A percentile compares a stretch with the other conserved stretches of the same genome.
Conservation (phyloP, 1,140 invertebrate species). For the Steinernema khuongi region DNA sequence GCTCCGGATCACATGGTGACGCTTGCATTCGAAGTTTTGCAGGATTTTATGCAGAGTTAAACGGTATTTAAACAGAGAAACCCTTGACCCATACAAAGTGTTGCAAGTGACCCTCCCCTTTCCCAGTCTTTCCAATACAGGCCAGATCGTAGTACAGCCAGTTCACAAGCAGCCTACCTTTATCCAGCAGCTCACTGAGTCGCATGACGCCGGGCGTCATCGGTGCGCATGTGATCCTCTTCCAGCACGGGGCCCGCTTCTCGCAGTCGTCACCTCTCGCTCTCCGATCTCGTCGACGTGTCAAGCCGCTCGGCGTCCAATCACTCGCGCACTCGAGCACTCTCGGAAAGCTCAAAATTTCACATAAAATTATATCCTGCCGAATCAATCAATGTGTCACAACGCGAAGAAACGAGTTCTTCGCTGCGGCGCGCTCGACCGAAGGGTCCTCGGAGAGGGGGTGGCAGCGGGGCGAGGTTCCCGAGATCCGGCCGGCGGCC, state of each 20-base stretch:
- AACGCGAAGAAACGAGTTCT: neutral
- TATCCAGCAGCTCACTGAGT: neutral
- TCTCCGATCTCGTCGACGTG: neutral
- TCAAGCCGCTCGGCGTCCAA: neutral
- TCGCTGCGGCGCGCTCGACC: neutral
- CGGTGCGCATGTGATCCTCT: neutral
- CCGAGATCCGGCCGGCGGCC: neutral
- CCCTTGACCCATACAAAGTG: too few relatives aligned
- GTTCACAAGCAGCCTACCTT: constrained; percentile 1
- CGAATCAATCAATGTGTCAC: constrained; percentile 3
- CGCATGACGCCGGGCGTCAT: constrained; percentile 4
- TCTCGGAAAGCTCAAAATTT: neutral
- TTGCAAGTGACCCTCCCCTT: too few relatives aligned
- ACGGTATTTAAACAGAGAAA: too few relatives aligned
- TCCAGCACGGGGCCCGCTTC: too few relatives aligned
- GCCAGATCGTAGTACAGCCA: too few relatives aligned
- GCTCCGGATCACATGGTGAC: too few relatives aligned
- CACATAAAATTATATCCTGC: neutral
- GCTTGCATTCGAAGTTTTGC: too few relatives aligned
- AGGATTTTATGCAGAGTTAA: too few relatives aligned
- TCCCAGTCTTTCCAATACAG: too few relatives aligned
- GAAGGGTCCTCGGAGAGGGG: neutral
- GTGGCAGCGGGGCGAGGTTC: neutral
- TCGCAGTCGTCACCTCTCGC: too few relatives aligned
- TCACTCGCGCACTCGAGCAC: neutral